Evolutionary conservation across 2,888 invertebrate genomes (phyloP), one percentile per base, ranked within the genome.

Genomic region (Hydropsyche betteni): DNA sequence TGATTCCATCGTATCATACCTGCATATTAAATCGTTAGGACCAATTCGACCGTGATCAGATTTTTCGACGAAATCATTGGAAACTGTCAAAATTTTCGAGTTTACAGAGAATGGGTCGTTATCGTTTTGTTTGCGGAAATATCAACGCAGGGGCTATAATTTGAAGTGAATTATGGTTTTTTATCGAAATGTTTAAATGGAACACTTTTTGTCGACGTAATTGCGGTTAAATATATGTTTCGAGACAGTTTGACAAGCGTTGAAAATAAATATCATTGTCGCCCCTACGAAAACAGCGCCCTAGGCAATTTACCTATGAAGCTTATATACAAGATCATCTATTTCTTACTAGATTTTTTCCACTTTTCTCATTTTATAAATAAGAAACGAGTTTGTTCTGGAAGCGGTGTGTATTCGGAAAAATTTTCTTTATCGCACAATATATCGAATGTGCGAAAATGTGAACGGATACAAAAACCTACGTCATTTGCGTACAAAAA

Each of bases 231-330:
- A 24, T 58, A 58, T 58, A 58, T 58, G 24, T 33, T 44, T 44
- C 7, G 7, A 10, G 10, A 34, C 8, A 64, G 34, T 33, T 64
- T 64, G 36, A 64, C 64, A 64, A 64, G 24, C 64, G 36, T 34
- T 64, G 64, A 34, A 64, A 36, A 64, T 64, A 64, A 64, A 64
- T 36, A 64, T 64, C 64, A 64, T 64, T 64, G 64, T 64, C 64
- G 64, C 64, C 64, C 36, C 10, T 36, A 10, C 10, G 64, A 64
- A 34, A 64, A 64, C 36, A 34, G n/a, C 10, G 64, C 64, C 64
- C n/a, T 64, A 36, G 64, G 64, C 64, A 64, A 64, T 64, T 64
- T 64, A 64, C 64, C 36, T 64, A 64, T 64, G 64, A 64, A 64
- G 33, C 58, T 58, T 44, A 14, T 16, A 58, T 16, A 14, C 64